Evolutionary conservation across 2,113 vertebrate species (phyloP).

Genomic region (Halichoeres trimaculatus): DNA sequence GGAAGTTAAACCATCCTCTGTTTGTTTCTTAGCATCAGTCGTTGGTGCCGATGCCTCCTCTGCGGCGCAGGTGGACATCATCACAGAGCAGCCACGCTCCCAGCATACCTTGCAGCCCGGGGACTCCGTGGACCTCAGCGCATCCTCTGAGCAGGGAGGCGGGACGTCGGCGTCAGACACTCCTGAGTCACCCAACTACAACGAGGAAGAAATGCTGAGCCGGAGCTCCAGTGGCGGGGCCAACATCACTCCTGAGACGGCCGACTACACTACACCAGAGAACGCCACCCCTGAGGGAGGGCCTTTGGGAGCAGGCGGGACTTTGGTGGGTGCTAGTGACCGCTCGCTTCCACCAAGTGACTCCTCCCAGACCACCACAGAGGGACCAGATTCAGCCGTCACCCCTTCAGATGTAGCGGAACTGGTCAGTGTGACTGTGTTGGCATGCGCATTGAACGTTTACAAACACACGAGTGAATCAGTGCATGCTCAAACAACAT

Average conservation of each 20-base stretch:
- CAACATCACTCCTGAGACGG: slow-evolving; percentile 86
- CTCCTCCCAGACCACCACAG: slow-evolving; percentile 98
- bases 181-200: slow-evolving; percentile 73
- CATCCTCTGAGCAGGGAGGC: slow-evolving; percentile 86
- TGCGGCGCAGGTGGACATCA: slow-evolving; percentile 87
- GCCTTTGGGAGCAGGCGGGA: slow-evolving; percentile 52
- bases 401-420: slow-evolving; percentile 97
- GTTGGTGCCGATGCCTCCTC: slow-evolving; percentile 84
- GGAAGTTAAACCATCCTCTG: background rate
- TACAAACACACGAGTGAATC: no score
- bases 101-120: slow-evolving; percentile 92
- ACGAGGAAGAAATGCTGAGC: slow-evolving; percentile 88
- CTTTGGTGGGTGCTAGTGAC: slow-evolving; percentile 52
- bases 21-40: slow-evolving; percentile 79
- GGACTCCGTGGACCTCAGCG: slow-evolving; percentile 89
- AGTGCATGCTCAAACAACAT: no score
- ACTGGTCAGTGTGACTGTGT: slow-evolving; percentile 88
- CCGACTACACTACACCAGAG: slow-evolving; percentile 74
- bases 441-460: background rate
- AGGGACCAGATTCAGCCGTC: slow-evolving; percentile 96
- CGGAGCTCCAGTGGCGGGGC: slow-evolving; percentile 90
- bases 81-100: slow-evolving; percentile 94
- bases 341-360: slow-evolving; percentile 93
- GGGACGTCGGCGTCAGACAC: slow-evolving; percentile 81
- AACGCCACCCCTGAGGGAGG: slow-evolving; percentile 70